Conservation (phyloP, 2,113 vertebrate species). For the Phoxinus phoxinus region DNA sequence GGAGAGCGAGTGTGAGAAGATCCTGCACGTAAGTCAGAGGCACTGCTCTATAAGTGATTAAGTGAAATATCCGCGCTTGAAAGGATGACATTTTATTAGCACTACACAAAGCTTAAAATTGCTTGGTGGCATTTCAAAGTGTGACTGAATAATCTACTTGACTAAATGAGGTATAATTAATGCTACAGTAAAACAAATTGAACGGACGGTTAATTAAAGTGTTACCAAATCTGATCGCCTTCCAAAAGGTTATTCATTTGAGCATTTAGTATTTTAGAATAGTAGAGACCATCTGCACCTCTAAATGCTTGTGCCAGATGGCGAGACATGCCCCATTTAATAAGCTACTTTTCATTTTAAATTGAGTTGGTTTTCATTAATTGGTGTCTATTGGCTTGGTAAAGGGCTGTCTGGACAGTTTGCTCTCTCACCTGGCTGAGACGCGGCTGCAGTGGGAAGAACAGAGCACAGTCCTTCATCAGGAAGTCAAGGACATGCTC, state of each 20-base stretch:
- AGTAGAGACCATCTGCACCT: conserved; percentile 39
- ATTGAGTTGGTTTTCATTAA: background rate
- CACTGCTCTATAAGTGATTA: background rate
- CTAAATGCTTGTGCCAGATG: conserved; percentile 36
- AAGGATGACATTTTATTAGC: conserved; percentile 22
- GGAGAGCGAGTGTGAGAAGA: conserved; percentile 76
- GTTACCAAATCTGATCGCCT: conserved; percentile 40
- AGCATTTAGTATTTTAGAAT: conserved; percentile 16
- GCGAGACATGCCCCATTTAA: conserved; percentile 22
- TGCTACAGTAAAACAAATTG: conserved; percentile 23
- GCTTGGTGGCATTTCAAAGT: conserved; percentile 23
- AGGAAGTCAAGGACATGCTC: conserved; percentile 70
- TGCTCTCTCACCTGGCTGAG: conserved; percentile 69
- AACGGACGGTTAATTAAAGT: conserved; percentile 29
- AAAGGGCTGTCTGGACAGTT: conserved; percentile 74
- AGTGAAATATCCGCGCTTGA: background rate
- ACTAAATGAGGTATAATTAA: conserved; percentile 33
- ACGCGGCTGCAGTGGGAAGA: conserved; percentile 66
- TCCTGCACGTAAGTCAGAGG: conserved; percentile 66
- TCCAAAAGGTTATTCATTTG: conserved; percentile 39
- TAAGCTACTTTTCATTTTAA: conserved; percentile 24
- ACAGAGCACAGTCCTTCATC: conserved; percentile 51
- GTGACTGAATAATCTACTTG: conserved; percentile 26
- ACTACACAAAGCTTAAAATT: background rate
- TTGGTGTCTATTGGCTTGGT: conserved; percentile 13